Evolutionary conservation across 2,113 vertebrate species (phyloP).

Genomic region (Pyrgilauda ruficollis): DNA sequence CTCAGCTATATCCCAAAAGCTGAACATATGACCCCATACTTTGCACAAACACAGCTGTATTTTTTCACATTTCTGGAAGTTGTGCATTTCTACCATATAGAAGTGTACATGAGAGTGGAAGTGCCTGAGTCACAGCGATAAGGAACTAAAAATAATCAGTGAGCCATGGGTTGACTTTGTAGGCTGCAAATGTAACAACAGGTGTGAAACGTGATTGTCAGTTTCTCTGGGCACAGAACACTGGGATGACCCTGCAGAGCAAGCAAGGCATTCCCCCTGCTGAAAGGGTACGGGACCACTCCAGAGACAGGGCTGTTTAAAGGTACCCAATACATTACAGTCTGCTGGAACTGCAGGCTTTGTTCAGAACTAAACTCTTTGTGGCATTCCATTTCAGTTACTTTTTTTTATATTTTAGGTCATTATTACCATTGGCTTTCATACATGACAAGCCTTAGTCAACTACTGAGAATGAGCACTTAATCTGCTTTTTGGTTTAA

Average conservation of each 20-base stretch:
- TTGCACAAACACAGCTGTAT: neutral
- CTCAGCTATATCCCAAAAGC: neutral
- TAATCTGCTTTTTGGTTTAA: neutral
- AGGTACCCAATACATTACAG: neutral
- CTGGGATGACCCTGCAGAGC: neutral
- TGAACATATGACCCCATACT: neutral
- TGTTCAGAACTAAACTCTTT: neutral
- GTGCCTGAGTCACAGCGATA: neutral
- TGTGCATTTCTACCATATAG: neutral
- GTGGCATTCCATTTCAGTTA: neutral
- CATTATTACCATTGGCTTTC: neutral
- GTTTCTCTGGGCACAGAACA: neutral
- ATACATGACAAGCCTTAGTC: neutral
- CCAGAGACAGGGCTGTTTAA: neutral
- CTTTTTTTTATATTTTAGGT: neutral
- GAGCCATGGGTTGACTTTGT: neutral
- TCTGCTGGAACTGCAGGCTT: neutral
- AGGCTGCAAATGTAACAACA: neutral
- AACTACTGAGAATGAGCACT: neutral
- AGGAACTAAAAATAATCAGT: slow-evolving; percentile 10
- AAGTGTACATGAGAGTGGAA: neutral
- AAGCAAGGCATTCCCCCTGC: neutral
- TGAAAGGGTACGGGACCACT: neutral
- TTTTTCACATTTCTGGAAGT: neutral
- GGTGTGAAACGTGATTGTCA: neutral